These are phyloP conservation scores for Morelia viridis DNA, from an alignment of 2,797 vertebrate species.

Conservation along the genomic window DNA sequence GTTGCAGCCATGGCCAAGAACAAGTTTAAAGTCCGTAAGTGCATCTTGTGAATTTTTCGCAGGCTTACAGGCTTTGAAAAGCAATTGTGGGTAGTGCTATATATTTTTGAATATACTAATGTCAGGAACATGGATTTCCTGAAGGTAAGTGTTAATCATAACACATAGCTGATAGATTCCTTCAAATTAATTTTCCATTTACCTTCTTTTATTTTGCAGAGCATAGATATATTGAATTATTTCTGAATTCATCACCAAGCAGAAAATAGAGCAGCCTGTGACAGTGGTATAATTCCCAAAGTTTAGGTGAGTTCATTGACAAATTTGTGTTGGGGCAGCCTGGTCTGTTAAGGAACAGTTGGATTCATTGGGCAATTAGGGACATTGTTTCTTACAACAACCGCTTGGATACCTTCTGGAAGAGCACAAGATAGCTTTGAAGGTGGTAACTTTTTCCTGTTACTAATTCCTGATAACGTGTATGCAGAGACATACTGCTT, in stretches of 20 bases:
- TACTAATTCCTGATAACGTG: background rate
- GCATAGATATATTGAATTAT: conserved; percentile 83
- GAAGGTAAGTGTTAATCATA: background rate
- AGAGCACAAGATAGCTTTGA: background rate
- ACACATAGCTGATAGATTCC: background rate
- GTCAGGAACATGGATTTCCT: no score
- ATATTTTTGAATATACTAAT: background rate
- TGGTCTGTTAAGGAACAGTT: background rate
- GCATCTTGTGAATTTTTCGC: background rate
- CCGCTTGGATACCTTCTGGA: background rate
- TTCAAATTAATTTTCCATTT: background rate
- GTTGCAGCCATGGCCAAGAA: conserved; percentile 85
- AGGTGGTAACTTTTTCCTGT: no score
- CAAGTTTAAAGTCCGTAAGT: conserved; percentile 82
- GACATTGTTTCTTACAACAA: background rate
- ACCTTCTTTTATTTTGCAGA: conserved; percentile 69
- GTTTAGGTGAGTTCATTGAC: conserved; percentile 33
- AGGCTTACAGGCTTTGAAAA: background rate
- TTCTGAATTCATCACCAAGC: conserved; percentile 81
- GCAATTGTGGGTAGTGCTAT: background rate
- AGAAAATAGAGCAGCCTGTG: conserved; percentile 54
- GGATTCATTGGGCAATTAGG: background rate
- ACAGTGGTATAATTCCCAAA: background rate
- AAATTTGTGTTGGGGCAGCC: background rate
- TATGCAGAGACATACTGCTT: background rate